Conservation (phyloP, 2,888 invertebrate genomes). For the Eristalinus aeneus region DNA sequence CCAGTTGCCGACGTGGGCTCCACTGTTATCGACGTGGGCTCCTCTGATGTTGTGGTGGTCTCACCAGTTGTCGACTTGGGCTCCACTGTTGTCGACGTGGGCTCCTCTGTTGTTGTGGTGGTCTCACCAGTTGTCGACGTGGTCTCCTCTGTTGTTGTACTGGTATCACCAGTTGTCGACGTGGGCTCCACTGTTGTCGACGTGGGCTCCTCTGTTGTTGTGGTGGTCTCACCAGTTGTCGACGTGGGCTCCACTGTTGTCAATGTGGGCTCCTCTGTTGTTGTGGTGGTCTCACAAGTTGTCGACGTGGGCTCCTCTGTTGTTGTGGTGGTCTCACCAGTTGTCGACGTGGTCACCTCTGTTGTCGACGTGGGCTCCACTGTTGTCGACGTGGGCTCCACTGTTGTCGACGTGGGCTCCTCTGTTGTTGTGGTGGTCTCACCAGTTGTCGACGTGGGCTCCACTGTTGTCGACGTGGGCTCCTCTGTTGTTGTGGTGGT, state of each 20-base stretch:
- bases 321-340: neutral
- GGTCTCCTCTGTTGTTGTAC: neutral
- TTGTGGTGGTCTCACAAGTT: neutral
- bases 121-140: neutral
- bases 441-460: neutral
- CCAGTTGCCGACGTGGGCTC: neutral
- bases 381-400: neutral
- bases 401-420: too few species aligned
- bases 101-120: neutral
- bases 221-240: neutral
- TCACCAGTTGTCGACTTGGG: neutral
- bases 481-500: neutral
- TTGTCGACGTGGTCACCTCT: too few species aligned
- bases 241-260: neutral
- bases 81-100: neutral
- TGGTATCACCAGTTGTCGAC: neutral
- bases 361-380: too few species aligned
- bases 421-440: neutral
- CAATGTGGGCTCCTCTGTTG: neutral
- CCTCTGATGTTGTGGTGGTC: neutral
- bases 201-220: neutral
- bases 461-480: neutral
- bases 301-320: neutral
- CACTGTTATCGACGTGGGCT: neutral
- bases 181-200: neutral